Conservation (phyloP, 2,888 invertebrate genomes). For the Polymixis lichenea region DNA sequence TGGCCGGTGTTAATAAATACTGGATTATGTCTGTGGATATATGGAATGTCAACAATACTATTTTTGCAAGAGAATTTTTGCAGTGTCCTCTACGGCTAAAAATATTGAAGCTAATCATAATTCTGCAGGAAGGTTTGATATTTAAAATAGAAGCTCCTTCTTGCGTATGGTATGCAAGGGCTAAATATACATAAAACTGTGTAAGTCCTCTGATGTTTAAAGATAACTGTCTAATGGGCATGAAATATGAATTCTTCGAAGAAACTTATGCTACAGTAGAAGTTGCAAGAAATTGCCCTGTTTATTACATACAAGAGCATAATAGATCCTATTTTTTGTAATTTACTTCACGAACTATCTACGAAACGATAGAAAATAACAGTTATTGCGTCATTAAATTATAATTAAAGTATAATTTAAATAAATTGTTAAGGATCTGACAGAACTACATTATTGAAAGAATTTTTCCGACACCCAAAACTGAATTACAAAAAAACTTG, state of each 20-base stretch:
- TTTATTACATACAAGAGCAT: conserved; percentile 3
- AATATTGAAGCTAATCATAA: not conserved
- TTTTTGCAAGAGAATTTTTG: conserved; percentile 12
- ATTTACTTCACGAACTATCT: conserved; percentile 19
- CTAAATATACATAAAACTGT: not conserved
- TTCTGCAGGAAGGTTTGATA: not conserved
- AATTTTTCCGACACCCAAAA: too few relatives aligned
- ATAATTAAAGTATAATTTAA: not conserved
- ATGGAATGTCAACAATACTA: conserved; percentile 2
- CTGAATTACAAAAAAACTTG: too few relatives aligned
- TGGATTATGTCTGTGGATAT: conserved; percentile 11
- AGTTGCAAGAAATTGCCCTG: conserved; percentile 10
- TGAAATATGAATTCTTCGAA: conserved; percentile 22
- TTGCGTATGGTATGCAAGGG: not conserved
- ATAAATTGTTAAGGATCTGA: not conserved
- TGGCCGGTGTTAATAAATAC: conserved; percentile 6
- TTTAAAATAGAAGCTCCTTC: not conserved
- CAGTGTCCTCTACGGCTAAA: not conserved
- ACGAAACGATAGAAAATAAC: not conserved
- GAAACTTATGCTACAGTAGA: conserved; percentile 16
- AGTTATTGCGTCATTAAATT: not conserved
- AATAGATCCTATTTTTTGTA: conserved; percentile 18
- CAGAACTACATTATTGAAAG: not conserved
- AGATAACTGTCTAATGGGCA: conserved; percentile 20
- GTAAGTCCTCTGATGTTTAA: conserved; percentile 18